Evolutionary conservation across 2,888 invertebrate species (phyloP).

Genomic region (Argyresthia goedartella): DNA sequence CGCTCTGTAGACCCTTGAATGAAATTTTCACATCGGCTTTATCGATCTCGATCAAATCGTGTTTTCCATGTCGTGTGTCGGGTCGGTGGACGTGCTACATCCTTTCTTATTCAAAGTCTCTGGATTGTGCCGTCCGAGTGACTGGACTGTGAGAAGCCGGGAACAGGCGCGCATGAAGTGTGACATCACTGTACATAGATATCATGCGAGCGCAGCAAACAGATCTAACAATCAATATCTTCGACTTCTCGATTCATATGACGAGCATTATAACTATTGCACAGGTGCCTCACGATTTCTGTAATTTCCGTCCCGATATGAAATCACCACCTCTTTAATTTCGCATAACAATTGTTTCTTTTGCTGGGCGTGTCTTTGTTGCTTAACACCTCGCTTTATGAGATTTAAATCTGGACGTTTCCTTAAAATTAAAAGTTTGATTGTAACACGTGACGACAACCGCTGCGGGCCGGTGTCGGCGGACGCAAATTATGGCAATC

Average conservation of each 20-base stretch:
- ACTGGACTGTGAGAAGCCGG: slow-evolving; percentile 5
- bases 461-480: slow-evolving; percentile 46
- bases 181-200: slow-evolving; percentile 4
- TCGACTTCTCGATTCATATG: no score
- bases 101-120: slow-evolving; percentile 11
- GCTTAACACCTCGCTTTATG: slow-evolving; percentile 26
- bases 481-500: slow-evolving; percentile 68
- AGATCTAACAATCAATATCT: no score
- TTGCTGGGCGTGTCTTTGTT: slow-evolving; percentile 30
- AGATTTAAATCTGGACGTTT: slow-evolving; percentile 42
- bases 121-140: background rate
- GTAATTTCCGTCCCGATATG: no score
- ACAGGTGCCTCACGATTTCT: no score
- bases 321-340: background rate
- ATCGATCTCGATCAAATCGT: slow-evolving; percentile 4
- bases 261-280: no score
- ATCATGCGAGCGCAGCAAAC: no score
- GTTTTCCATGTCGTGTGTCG: slow-evolving; percentile 6
- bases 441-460: slow-evolving; percentile 62
- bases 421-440: slow-evolving; percentile 54
- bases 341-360: slow-evolving; percentile 21
- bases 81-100: background rate
- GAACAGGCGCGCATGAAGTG: slow-evolving; percentile 8
- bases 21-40: slow-evolving; percentile 9
- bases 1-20: slow-evolving; percentile 11